Conservation (phyloP, 2,113 vertebrate species). For the Nothocercus julius region DNA sequence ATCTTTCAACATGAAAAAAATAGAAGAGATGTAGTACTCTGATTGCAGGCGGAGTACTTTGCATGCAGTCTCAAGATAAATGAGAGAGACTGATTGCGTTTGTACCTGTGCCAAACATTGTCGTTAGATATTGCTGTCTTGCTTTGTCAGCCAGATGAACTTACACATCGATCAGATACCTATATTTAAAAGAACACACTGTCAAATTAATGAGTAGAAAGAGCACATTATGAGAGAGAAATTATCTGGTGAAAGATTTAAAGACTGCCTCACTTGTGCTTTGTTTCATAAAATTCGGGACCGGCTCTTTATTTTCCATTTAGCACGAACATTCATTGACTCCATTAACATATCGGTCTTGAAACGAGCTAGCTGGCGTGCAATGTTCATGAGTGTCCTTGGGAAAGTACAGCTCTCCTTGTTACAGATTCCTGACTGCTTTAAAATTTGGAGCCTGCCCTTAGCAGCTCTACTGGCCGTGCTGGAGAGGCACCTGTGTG, state of each 20-base stretch:
- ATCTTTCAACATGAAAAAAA: conserved; percentile 68
- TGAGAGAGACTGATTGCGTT: conserved; percentile 60
- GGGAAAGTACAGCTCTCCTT: neutral
- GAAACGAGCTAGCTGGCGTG: neutral
- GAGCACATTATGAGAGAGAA: conserved; percentile 66
- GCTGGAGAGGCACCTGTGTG: rapidly evolving
- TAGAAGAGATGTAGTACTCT: neutral
- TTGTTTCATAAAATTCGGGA: conserved; percentile 53
- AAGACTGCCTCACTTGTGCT: conserved; percentile 55
- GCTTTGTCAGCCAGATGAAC: conserved; percentile 71
- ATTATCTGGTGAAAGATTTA: conserved; percentile 71
- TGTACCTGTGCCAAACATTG: conserved; percentile 61
- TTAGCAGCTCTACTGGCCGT: neutral
- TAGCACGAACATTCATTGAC: conserved; percentile 25
- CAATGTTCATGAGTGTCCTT: neutral
- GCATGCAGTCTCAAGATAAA: conserved; percentile 65
- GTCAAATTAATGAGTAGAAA: conserved; percentile 72
- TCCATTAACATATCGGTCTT: neutral
- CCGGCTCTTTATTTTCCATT: conserved; percentile 45
- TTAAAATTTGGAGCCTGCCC: neutral
- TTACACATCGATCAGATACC: conserved; percentile 61
- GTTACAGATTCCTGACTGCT: neutral
- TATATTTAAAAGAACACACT: conserved; percentile 66
- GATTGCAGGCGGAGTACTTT: conserved; percentile 56
- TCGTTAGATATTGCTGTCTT: conserved; percentile 68